phyloP scores from a whole-genome alignment of 2,888 invertebrate genomes.

The Melikaiella ostensackeni region DNA sequence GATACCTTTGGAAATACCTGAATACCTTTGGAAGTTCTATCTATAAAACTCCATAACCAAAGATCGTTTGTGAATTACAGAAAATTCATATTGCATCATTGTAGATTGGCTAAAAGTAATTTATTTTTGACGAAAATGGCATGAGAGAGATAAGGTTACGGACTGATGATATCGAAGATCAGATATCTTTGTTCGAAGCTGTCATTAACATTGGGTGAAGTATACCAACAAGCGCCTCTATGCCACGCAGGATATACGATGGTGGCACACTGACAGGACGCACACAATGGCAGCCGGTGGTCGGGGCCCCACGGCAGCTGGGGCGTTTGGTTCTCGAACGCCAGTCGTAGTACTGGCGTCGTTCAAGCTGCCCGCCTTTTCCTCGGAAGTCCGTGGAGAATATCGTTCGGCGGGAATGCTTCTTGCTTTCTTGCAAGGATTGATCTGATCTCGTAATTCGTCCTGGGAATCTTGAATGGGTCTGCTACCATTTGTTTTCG shows the following conservation, averaged over 20 bases:
- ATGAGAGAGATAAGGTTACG: neutral
- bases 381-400: constrained; percentile 53
- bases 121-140: neutral
- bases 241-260: constrained; percentile 48
- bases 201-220: constrained; percentile 14
- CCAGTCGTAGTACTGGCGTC: constrained; percentile 74
- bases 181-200: constrained; percentile 39
- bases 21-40: neutral
- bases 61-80: neutral
- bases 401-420: constrained; percentile 2
- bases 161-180: constrained; percentile 4
- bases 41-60: neutral
- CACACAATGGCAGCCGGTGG: constrained; percentile 54
- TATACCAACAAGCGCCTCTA: constrained; percentile 40
- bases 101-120: neutral
- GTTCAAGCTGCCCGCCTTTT: constrained; percentile 70
- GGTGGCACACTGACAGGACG: constrained; percentile 49
- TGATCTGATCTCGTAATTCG: neutral
- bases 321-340: constrained; percentile 62
- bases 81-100: constrained; percentile 1
- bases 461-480: constrained; percentile 46
- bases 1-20: neutral
- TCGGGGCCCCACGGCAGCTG: constrained; percentile 61
- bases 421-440: neutral
- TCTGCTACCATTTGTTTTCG: neutral